Conservation (phyloP, 1,140 invertebrate genomes). For the Yoshiicerus persimilis region DNA sequence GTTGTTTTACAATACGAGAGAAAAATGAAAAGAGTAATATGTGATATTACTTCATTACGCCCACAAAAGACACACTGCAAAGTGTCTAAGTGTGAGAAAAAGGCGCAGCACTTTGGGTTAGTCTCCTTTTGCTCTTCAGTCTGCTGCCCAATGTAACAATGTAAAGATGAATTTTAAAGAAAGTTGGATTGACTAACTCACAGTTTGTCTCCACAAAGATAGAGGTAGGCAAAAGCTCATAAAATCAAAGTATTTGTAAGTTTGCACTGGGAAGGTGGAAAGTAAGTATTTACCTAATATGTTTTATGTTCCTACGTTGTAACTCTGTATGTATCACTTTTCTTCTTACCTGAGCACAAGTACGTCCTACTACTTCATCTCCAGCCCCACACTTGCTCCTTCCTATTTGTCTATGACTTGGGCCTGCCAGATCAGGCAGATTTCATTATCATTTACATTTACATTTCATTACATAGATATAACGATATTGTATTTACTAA, state of each 20-base stretch:
- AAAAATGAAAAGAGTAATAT: neutral
- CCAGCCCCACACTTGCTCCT: no score
- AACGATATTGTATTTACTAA: neutral
- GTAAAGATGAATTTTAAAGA: conserved; percentile 6
- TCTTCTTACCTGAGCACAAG: neutral
- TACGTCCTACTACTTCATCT: no score
- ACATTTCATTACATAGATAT: neutral
- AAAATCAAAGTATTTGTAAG: conserved; percentile 4
- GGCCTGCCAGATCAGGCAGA: neutral
- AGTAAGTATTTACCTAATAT: neutral
- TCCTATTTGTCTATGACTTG: neutral
- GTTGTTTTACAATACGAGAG: neutral
- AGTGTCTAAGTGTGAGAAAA: conserved; percentile 9
- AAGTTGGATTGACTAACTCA: neutral
- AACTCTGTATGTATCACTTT: neutral
- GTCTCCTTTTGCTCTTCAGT: neutral
- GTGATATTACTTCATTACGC: conserved; percentile 3
- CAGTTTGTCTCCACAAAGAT: neutral
- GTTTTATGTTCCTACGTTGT: neutral
- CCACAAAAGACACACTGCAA: neutral
- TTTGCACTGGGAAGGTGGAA: neutral
- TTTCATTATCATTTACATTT: conserved; percentile 11
- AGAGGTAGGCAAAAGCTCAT: neutral
- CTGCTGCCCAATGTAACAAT: no score
- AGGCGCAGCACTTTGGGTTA: neutral